These are phyloP conservation scores for Lomographa bimaculata DNA, from an alignment of 2,888 invertebrate genomes.

Conservation along the genomic window DNA sequence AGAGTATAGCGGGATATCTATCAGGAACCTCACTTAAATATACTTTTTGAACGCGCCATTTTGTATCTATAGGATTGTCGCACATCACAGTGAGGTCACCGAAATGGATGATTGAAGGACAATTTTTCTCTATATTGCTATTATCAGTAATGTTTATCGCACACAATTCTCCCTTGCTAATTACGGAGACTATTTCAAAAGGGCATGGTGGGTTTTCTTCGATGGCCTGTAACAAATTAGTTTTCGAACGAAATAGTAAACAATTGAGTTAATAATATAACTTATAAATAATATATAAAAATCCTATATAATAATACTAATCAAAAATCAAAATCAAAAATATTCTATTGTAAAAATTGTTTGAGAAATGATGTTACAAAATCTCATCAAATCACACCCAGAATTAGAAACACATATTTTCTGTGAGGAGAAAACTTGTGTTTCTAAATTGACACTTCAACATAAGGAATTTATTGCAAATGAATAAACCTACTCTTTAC, in stretches of 20 bases:
- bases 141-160: conserved; percentile 39
- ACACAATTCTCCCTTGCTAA: conserved; percentile 43
- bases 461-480: too few relatives aligned
- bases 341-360: too few relatives aligned
- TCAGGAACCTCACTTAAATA: conserved; percentile 32
- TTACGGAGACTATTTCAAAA: conserved; percentile 53
- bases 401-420: too few relatives aligned
- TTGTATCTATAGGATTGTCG: conserved; percentile 57
- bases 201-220: conserved; percentile 57
- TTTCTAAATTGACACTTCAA: too few relatives aligned
- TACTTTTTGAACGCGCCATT: conserved; percentile 39
- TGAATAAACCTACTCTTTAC: too few relatives aligned
- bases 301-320: too few relatives aligned
- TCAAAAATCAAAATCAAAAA: too few relatives aligned
- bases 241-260: conserved; percentile 19
- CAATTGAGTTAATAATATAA: too few relatives aligned
- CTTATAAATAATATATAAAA: too few relatives aligned
- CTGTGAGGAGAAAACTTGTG: too few relatives aligned
- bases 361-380: too few relatives aligned
- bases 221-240: conserved; percentile 49
- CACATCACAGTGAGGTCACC: conserved; percentile 46
- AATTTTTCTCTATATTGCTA: conserved; percentile 26
- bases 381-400: too few relatives aligned
- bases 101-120: conserved; percentile 41
- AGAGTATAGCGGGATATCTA: conserved; percentile 40